Conservation (phyloP, 1,140 invertebrate species). For the Trachelipus rathkii region DNA sequence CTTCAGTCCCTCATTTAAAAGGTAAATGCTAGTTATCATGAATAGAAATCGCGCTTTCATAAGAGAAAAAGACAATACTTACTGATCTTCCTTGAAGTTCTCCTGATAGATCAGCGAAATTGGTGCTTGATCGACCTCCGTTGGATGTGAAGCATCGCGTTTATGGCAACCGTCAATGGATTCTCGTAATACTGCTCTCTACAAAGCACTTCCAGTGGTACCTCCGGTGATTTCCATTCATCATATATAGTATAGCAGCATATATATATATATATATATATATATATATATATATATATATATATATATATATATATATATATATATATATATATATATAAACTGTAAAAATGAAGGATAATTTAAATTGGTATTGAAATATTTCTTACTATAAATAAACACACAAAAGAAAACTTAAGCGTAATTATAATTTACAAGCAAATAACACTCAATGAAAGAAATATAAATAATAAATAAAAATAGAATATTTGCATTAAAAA, state of each 20-base stretch:
- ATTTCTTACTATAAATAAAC: no score
- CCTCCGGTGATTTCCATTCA: not conserved
- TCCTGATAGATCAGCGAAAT: not conserved
- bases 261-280: not conserved
- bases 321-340: no score
- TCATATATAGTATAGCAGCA: not conserved
- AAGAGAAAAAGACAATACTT: not conserved
- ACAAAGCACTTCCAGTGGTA: not conserved
- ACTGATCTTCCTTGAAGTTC: not conserved
- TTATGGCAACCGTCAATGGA: not conserved
- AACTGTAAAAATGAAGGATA: no score
- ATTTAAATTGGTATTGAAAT: no score
- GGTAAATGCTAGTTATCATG: no score
- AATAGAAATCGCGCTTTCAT: not conserved
- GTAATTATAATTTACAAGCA: no score
- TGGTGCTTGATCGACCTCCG: not conserved
- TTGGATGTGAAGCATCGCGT: slow-evolving; percentile 5
- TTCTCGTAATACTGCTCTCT: not conserved
- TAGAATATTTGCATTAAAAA: no score
- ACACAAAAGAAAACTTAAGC: no score
- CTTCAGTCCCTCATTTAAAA: no score
- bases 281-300: slow-evolving; percentile 7
- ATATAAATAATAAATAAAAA: no score
- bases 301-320: no score
- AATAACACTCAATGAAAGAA: no score